phyloP scores from a whole-genome alignment of 2,113 vertebrate species.

The Polyodon spathula region DNA sequence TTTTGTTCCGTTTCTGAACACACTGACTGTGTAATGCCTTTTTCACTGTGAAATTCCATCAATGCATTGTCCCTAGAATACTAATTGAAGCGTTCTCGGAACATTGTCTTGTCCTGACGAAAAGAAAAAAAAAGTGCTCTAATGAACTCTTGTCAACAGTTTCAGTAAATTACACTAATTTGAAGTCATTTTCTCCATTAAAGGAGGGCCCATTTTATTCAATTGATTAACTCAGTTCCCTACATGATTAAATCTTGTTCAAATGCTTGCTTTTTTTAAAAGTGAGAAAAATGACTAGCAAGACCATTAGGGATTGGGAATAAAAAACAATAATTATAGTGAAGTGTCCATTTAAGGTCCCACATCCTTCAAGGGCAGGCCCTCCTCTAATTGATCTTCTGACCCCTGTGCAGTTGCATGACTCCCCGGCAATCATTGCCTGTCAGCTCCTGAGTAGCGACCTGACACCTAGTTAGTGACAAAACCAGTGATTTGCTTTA shows the following conservation, averaged over 20 bases:
- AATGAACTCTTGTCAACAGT: neutral
- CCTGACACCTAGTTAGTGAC: slow-evolving; percentile 38
- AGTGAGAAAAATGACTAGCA: neutral
- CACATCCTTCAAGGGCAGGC: slow-evolving; percentile 50
- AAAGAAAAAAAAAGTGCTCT: too few species aligned
- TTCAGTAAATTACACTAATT: neutral
- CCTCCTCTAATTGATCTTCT: slow-evolving; percentile 56
- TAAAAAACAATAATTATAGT: neutral
- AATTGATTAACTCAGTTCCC: neutral
- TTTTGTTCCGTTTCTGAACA: too few species aligned
- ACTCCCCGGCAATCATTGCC: slow-evolving; percentile 51
- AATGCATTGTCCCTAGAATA: too few species aligned
- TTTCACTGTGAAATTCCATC: too few species aligned
- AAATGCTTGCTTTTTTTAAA: neutral
- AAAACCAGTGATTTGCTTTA: slow-evolving; percentile 47
- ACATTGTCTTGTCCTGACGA: too few species aligned
- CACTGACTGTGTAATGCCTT: too few species aligned
- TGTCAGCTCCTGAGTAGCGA: slow-evolving; percentile 46
- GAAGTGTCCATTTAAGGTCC: slow-evolving; percentile 16
- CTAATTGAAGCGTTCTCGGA: too few species aligned
- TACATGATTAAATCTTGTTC: slow-evolving; percentile 3
- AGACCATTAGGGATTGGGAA: neutral
- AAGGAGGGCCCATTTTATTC: neutral
- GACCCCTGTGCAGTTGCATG: slow-evolving; percentile 37
- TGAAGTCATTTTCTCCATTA: neutral